These are phyloP conservation scores for Eubucco bourcierii DNA, from an alignment of 2,113 vertebrate species.

Conservation along the genomic window DNA sequence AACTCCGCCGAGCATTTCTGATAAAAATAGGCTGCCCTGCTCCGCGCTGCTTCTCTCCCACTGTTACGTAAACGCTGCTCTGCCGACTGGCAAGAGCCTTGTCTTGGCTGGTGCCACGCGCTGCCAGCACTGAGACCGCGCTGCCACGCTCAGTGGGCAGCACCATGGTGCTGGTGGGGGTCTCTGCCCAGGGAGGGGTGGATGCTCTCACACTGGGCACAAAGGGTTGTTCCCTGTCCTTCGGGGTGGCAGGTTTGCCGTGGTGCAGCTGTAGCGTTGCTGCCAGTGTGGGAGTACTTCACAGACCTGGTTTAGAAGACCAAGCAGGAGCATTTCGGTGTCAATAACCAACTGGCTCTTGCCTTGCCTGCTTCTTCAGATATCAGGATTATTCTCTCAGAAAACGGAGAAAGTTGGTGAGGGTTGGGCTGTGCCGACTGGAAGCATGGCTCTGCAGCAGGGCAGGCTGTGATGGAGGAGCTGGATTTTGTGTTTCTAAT, in stretches of 20 bases:
- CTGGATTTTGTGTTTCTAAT: background rate
- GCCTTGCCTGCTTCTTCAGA: background rate
- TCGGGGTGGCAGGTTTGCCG: rapidly evolving
- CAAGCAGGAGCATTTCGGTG: rapidly evolving
- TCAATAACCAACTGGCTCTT: rapidly evolving
- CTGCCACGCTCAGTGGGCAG: rapidly evolving
- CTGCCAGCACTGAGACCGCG: rapidly evolving
- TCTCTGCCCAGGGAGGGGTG: background rate
- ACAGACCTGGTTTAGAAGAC: rapidly evolving
- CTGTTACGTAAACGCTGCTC: constrained; percentile 24
- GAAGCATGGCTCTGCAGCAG: background rate
- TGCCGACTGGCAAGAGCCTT: background rate
- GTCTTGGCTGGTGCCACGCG: background rate
- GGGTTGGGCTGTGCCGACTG: background rate
- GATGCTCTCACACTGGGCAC: rapidly evolving
- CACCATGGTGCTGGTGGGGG: background rate
- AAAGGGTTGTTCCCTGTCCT: background rate
- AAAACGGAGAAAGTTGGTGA: background rate
- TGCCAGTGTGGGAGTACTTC: background rate
- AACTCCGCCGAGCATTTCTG: background rate
- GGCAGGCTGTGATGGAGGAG: background rate
- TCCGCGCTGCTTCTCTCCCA: background rate
- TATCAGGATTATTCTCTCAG: background rate
- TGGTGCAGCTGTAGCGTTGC: background rate
- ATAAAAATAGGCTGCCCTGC: constrained; percentile 50